Base-by-base conservation (phyloP, 2,888 invertebrate genomes). In the Prionchulus punctatus region DNA sequence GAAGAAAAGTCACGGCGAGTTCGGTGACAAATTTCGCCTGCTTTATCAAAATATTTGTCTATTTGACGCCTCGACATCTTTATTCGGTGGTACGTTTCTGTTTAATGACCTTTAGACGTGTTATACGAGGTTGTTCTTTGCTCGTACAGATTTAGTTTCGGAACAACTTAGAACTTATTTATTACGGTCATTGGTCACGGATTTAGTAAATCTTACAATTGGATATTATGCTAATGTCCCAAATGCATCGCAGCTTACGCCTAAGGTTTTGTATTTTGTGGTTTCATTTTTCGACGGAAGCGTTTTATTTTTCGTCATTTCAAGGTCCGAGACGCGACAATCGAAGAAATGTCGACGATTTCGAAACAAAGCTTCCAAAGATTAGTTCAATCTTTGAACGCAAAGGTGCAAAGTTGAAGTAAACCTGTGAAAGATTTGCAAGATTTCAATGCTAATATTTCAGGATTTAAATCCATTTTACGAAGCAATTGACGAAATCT, bases 131-230 rank as follows among this genome's bases (percentile, higher is more conserved):
- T 26, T 18, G 21, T 50, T 53, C 61, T 53, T 36, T n/a, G n/a
- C n/a, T n/a, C n/a, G n/a, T n/a, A n/a, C n/a, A 61, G 49, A 48
- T 3, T 21, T 47, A 30, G 48, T 62, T 12, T 43, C 52, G 30
- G 51, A 57, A 23, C 64, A 64, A 30, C 60, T 73, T n/a, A 60
- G 58, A 31, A 65, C 66, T 42, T 71, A 73, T 61, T 60, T 74
- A 36, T 60, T 73, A 59, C 67, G 67, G 56, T 70, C 72, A 1
- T 63, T 72, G 23, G 71, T 72, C 59, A 64, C 69, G 27, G 74
- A 74, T 55, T 67, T 73, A 23, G 63, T 67, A 7, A 70, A 73
- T 60, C 60, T 68, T 2, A 64, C 71, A 15, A 62, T 73, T 3
- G 49, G 36, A 12, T 49, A 28, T 49, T 59, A 57, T 43, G 23